Conservation (phyloP, 2,888 invertebrate genomes). For the Ichneumoninae sp. region DNA sequence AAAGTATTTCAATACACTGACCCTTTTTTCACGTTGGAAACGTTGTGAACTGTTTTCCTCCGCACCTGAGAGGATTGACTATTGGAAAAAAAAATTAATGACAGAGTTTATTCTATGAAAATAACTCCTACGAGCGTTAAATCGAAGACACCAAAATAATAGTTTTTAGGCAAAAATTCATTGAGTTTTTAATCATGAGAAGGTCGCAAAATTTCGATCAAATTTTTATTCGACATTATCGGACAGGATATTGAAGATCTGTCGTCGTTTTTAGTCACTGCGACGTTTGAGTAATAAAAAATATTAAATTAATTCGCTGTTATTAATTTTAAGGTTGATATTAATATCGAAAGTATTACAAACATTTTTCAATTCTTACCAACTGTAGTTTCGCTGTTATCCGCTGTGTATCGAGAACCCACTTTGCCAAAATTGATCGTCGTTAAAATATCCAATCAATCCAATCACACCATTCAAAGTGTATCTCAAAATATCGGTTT, state of each 20-base stretch:
- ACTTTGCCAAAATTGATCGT: neutral
- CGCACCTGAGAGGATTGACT: neutral
- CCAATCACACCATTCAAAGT: neutral
- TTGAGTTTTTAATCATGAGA: no score
- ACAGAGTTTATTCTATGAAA: neutral
- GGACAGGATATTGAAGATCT: no score
- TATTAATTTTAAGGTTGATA: no score
- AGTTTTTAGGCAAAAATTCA: no score
- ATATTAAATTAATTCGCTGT: no score
- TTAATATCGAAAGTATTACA: no score
- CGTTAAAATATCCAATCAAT: neutral
- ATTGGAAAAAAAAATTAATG: neutral
- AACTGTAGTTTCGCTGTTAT: no score
- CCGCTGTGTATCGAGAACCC: neutral
- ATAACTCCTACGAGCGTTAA: neutral
- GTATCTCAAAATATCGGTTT: constrained; percentile 23
- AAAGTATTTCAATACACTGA: neutral
- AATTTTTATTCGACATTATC: no score
- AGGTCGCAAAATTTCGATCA: no score
- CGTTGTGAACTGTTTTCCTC: neutral
- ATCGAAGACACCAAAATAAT: neutral
- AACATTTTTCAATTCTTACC: no score
- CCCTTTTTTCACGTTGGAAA: neutral
- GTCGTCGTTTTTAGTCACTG: no score
- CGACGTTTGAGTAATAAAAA: no score